Percentiles rank a stretch among this genome's conserved stretches.
Evolutionary conservation across 2,113 vertebrate species (phyloP).

Genomic region (Lycocorax pyrrhopterus): DNA sequence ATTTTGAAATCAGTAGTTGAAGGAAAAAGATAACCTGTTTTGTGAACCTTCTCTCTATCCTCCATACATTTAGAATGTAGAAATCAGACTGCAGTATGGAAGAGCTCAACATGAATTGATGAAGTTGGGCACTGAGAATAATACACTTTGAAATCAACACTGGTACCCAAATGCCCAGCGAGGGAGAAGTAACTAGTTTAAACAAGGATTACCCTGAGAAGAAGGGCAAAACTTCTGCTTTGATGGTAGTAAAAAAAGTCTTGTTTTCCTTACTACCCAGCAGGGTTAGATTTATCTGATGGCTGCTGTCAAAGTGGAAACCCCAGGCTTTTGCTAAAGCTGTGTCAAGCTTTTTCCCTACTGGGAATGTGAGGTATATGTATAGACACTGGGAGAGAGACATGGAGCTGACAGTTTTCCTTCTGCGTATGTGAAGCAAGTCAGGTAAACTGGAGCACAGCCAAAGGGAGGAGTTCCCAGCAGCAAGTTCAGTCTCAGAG

Average conservation of each 20-base stretch:
- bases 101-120: not conserved
- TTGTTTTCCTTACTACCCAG: not conserved
- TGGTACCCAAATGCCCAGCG: not conserved
- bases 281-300: not conserved
- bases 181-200: not conserved
- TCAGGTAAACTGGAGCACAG: not conserved
- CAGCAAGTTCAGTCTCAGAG: not conserved
- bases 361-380: not conserved
- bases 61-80: not conserved
- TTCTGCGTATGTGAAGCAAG: not conserved
- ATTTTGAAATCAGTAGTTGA: not conserved
- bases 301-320: not conserved
- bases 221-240: not conserved
- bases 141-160: not conserved
- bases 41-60: not conserved
- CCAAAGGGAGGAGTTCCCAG: not conserved
- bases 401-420: not conserved
- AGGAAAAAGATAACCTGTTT: not conserved
- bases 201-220: not conserved
- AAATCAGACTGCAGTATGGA: not conserved
- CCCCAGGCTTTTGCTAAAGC: not conserved
- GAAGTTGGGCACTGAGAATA: not conserved
- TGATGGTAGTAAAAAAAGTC: not conserved
- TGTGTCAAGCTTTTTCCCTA: not conserved
- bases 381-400: not conserved